phyloP scores from a whole-genome alignment of 2,113 vertebrate genomes.

The Phaethon lepturus region DNA sequence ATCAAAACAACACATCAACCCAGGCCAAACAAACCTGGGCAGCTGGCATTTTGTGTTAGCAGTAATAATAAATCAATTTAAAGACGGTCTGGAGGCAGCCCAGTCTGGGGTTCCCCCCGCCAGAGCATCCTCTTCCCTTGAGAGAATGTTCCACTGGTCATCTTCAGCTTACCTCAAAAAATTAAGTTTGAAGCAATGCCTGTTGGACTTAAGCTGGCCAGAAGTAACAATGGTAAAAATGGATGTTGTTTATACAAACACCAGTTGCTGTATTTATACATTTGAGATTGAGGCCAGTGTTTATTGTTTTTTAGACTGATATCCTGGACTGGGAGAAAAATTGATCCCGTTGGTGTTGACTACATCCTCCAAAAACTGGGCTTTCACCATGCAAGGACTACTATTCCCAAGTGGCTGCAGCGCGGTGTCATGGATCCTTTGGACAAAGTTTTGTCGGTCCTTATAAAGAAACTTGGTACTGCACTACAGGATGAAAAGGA shows the following conservation, averaged over 20 bases:
- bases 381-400: slow-evolving; percentile 98
- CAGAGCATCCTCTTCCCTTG: not conserved
- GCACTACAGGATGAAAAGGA: slow-evolving; percentile 97
- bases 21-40: not conserved
- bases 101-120: not conserved
- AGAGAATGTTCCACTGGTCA: not conserved
- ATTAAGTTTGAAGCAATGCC: not conserved
- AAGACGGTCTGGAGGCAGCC: not conserved
- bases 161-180: not conserved
- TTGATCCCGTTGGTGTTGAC: slow-evolving; percentile 97
- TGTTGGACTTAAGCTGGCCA: not conserved
- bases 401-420: slow-evolving; percentile 99
- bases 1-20: not conserved
- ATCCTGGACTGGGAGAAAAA: slow-evolving; percentile 98
- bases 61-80: not conserved
- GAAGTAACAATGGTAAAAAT: not conserved
- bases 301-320: slow-evolving; percentile 85
- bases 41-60: not conserved
- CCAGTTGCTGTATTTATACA: not conserved
- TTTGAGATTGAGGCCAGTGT: not conserved
- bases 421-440: slow-evolving; percentile 98
- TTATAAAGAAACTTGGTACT: slow-evolving; percentile 96
- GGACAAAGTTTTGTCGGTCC: slow-evolving; percentile 96
- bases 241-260: not conserved
- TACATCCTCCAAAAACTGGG: slow-evolving; percentile 98